Percentiles rank a stretch among this genome's conserved stretches.
Evolutionary conservation across 2,113 vertebrate genomes (phyloP).

Genomic region (Caloenas nicobarica): DNA sequence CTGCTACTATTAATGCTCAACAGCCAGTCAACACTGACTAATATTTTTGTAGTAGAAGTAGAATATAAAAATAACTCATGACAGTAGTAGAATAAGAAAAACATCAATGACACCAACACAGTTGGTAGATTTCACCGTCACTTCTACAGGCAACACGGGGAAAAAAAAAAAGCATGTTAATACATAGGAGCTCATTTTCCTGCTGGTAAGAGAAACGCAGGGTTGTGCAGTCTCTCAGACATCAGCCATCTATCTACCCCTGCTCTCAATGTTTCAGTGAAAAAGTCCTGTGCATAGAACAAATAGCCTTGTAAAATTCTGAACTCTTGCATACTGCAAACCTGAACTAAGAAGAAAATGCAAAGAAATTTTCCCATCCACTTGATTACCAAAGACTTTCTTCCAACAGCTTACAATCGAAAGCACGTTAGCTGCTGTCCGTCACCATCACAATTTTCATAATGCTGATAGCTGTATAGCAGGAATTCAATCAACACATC

Average conservation of each 20-base stretch:
- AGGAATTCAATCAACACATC: slow-evolving; percentile 5
- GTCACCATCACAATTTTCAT: not conserved
- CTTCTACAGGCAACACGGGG: not conserved
- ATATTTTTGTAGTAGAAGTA: not conserved
- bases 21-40: not conserved
- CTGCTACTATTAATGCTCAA: not conserved
- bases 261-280: not conserved
- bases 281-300: not conserved
- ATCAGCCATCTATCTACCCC: not conserved
- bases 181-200: not conserved
- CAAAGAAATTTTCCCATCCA: not conserved
- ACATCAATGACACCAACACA: not conserved
- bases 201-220: not conserved
- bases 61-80: not conserved
- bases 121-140: not conserved
- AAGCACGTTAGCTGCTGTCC: slow-evolving; percentile 27
- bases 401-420: slow-evolving; percentile 30
- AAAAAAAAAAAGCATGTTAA: fast-evolving
- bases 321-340: not conserved
- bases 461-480: not conserved
- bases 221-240: not conserved
- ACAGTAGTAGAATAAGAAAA: not conserved
- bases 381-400: not conserved
- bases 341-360: not conserved
- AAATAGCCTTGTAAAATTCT: not conserved